Conservation (phyloP, 2,888 invertebrate genomes). For the Sinohyriopsis cumingii region DNA sequence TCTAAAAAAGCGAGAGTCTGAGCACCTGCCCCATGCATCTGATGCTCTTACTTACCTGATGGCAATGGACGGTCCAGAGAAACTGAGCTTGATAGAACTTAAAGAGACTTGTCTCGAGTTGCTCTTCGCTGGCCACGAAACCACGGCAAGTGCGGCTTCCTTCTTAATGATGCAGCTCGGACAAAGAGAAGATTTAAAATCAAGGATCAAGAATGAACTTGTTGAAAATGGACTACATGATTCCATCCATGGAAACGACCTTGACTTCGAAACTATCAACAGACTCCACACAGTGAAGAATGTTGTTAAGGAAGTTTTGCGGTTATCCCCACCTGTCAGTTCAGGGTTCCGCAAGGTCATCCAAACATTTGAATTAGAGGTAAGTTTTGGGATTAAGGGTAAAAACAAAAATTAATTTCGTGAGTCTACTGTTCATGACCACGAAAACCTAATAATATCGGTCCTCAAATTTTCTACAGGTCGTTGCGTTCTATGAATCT, state of each 20-base stretch:
- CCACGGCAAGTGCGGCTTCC: constrained; percentile 59
- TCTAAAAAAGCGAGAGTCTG: constrained; percentile 21
- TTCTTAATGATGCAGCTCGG: constrained; percentile 49
- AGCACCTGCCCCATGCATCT: constrained; percentile 1
- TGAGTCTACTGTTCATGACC: no score
- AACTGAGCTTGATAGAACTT: constrained; percentile 43
- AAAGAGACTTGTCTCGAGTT: constrained; percentile 64
- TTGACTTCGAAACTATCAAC: constrained; percentile 46
- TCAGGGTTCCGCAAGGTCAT: constrained; percentile 62
- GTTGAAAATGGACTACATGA: constrained; percentile 38
- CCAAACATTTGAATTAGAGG: constrained; percentile 62
- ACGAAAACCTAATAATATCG: no score
- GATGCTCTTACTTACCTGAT: constrained; percentile 56
- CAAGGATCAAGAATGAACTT: constrained; percentile 52
- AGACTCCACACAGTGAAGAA: constrained; percentile 51
- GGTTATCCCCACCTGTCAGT: constrained; percentile 62
- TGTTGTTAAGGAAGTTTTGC: constrained; percentile 62
- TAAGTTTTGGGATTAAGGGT: constrained; percentile 33
- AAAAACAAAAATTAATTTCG: not conserved
- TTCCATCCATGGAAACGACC: constrained; percentile 17
- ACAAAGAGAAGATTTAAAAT: constrained; percentile 31
- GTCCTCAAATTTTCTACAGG: no score
- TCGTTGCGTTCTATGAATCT: no score
- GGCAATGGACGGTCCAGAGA: constrained; percentile 34
- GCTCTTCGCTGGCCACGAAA: constrained; percentile 66